phyloP scores from a whole-genome alignment of 2,797 vertebrate genomes.

The Euphonia xanthogaster region DNA sequence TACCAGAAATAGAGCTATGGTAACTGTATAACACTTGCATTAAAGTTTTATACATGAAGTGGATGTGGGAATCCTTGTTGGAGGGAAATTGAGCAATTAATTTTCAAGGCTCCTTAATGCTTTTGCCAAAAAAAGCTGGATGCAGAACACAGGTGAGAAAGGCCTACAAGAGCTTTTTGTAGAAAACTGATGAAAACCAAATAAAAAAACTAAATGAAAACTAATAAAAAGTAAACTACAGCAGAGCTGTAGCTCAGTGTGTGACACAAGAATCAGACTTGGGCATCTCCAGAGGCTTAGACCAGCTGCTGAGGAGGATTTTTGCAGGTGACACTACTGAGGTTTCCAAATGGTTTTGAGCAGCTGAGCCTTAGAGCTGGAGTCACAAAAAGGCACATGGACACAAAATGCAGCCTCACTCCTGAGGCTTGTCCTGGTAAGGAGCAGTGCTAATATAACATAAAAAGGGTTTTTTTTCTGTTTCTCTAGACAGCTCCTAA shows the following conservation, averaged over 20 bases:
- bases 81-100: not conserved
- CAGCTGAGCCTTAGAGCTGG: not conserved
- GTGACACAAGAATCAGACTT: not conserved
- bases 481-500: not conserved
- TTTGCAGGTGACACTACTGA: not conserved
- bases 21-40: not conserved
- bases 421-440: not conserved
- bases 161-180: not conserved
- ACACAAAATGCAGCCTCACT: rapidly evolving
- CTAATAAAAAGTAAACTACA: not conserved
- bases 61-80: not conserved
- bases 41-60: not conserved
- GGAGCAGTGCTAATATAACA: not conserved
- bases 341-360: not conserved
- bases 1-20: not conserved
- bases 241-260: not conserved
- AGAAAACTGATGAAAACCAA: not conserved
- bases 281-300: not conserved
- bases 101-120: not conserved
- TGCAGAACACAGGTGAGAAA: not conserved
- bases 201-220: not conserved
- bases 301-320: not conserved
- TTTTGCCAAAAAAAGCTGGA: not conserved
- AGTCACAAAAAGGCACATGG: too few species aligned
- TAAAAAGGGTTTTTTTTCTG: not conserved